phyloP scores from a whole-genome alignment of 2,113 vertebrate genomes.

The Potamarius usumacintae region DNA sequence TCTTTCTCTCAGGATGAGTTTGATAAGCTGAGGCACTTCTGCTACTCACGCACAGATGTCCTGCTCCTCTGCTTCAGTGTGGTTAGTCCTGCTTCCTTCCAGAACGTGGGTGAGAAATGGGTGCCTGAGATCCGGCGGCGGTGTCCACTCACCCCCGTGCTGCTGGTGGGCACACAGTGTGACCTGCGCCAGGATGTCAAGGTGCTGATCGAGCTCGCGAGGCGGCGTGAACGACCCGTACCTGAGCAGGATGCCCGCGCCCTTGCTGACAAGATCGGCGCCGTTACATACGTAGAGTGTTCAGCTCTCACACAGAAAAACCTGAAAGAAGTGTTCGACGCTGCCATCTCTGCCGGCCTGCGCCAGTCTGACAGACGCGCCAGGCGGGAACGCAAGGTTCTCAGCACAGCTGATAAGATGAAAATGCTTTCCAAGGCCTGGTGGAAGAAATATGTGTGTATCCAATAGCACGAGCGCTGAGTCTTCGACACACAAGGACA shows the following conservation, averaged over 20 bases:
- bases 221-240: slow-evolving; percentile 73
- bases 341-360: slow-evolving; percentile 77
- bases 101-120: slow-evolving; percentile 82
- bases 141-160: slow-evolving; percentile 74
- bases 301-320: slow-evolving; percentile 84
- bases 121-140: slow-evolving; percentile 77
- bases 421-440: slow-evolving; percentile 82
- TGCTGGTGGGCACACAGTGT: slow-evolving; percentile 82
- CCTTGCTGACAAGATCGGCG: slow-evolving; percentile 74
- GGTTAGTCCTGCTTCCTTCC: slow-evolving; percentile 81
- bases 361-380: slow-evolving; percentile 66
- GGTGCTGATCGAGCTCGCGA: slow-evolving; percentile 77
- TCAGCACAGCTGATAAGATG: slow-evolving; percentile 79
- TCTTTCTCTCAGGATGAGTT: slow-evolving; percentile 76
- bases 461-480: slow-evolving; percentile 64
- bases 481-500: slow-evolving; percentile 22
- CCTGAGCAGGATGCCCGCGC: slow-evolving; percentile 68
- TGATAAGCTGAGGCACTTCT: slow-evolving; percentile 82
- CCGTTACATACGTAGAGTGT: slow-evolving; percentile 79
- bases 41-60: slow-evolving; percentile 78
- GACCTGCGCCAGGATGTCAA: slow-evolving; percentile 82
- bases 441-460: slow-evolving; percentile 85
- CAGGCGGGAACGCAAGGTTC: slow-evolving; percentile 73
- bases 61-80: slow-evolving; percentile 85
- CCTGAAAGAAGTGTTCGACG: slow-evolving; percentile 83